Evolutionary conservation across 2,797 vertebrate species (phyloP), one percentile per base, ranked within the genome.

Genomic region (Malacoraja senta): DNA sequence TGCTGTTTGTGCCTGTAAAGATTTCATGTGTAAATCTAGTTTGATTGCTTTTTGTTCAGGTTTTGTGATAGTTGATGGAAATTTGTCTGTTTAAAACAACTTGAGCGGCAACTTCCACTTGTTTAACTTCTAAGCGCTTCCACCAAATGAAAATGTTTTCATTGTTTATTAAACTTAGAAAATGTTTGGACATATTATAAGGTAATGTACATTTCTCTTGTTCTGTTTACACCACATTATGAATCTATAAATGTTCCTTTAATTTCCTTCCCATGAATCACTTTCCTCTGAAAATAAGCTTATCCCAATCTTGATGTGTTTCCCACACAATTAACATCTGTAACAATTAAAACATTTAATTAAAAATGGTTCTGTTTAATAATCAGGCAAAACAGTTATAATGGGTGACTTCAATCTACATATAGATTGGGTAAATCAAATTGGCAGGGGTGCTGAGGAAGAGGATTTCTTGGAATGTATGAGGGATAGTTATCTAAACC

Each of bases 281-380:
- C 63, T 86, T 86, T 86, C 58, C 1, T 1, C 38, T 63, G 58
- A 86, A 63, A 26, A 86, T 86, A 58, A 53, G 29, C 9, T 86
- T 86, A 80, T 44, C 78, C 78, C 35, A 80, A 80, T 8, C 78
- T 80, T 44, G 78, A 19, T 80, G 78, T 19, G 44, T 44, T 19
- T 44, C 8, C 44, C 35, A 74, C 21, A 80, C 44, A 63, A 63
- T 63, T 63, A 3, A 63, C 13, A 61, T 86, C 63, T 93, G 61
- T 19, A 81, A 32, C 29, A 83, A 65, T 61, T 93, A 15, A 21
- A 86, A 13, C 44, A 90, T 53, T 0, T 65, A 21, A 53, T 58
- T 71, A 38, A 81, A 93, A 13, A 79, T 84, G 38, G 74, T 93
- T 93, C 81, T 88, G 81, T 79, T 71, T 63, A 93, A 86, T 93